phyloP scores from a whole-genome alignment of 2,888 invertebrate genomes.

The Perizoma flavofasciatum region DNA sequence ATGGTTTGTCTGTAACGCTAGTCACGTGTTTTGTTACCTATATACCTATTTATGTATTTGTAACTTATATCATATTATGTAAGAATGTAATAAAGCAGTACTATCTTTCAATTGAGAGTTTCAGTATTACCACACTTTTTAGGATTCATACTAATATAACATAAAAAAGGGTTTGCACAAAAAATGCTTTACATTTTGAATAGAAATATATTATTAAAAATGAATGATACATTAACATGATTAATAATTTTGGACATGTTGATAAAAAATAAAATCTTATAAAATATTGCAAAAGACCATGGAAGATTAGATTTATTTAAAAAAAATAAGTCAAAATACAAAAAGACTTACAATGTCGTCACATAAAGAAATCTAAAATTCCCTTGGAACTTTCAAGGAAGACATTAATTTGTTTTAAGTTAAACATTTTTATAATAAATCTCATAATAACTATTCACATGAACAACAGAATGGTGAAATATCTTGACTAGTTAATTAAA shows the following conservation, averaged over 20 bases:
- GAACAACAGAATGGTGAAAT: constrained; percentile 15
- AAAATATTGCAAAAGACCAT: constrained; percentile 1
- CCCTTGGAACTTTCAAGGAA: constrained; percentile 8
- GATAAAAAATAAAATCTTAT: neutral
- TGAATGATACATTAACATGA: constrained; percentile 17
- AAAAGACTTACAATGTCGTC: too few species aligned
- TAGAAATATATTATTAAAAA: constrained; percentile 36
- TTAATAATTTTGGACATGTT: neutral
- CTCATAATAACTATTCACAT: constrained; percentile 5
- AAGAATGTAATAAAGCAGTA: constrained; percentile 78
- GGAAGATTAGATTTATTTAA: neutral
- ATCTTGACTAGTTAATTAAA: constrained; percentile 41
- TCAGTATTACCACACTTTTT: constrained; percentile 23
- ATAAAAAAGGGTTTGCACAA: constrained; percentile 24
- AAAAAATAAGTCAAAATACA: neutral
- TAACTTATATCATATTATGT: constrained; percentile 72
- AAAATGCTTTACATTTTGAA: constrained; percentile 47
- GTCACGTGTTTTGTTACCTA: constrained; percentile 83
- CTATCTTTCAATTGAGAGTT: constrained; percentile 60
- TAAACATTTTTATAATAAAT: constrained; percentile 3
- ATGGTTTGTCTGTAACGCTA: constrained; percentile 68
- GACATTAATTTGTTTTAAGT: constrained; percentile 1
- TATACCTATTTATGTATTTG: constrained; percentile 79
- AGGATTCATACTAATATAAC: neutral
- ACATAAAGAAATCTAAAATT: neutral